Base-by-base conservation (phyloP, 2,888 invertebrate species). In the Eupelmus urozonus region DNA sequence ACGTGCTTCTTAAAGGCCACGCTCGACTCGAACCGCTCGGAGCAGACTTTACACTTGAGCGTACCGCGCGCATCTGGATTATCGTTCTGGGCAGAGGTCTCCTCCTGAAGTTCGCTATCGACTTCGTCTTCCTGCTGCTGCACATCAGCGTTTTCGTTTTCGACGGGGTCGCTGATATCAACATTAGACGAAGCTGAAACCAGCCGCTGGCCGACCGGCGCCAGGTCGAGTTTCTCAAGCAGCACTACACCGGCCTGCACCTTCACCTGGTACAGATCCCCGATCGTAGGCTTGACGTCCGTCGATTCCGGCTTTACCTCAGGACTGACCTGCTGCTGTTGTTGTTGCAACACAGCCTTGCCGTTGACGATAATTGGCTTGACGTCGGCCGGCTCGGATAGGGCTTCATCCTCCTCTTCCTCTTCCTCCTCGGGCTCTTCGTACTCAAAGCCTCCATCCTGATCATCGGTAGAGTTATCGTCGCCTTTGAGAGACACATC, bases 1-100 rank as follows among this genome's bases (percentile, higher is more conserved):
- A 90, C 88, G 82, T 89, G 89, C 42, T 88, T 89, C 13, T 85
- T 80, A 57, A 88, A 90, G 0, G 86, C 84, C 9, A 87, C 82
- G 13, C 82, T 80, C 0, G 88, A 85, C 23, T 82, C 82, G 66
- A 89, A 89, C 2, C 83, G 87, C 65, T 88, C 88, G 0, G 87
- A 85, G 74, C 89, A 89, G 0, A 81, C 82, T 70, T 87, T 88
- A 69, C 89, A 89, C 65, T 86, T 89, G 2, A 89, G 59, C 0
- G 49, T 27, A 4, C 55, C 72, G 9, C 42, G 3, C 0, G 11
- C 59, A 23, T 18, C 55, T 34, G 51, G 34, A 2, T 66, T 53
- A 13, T 63, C 55, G 2, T 59, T 73, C 34, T 49, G 45, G 27
- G 1, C 13, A 27, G n/a, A n/a, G n/a, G 51, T 55, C 4, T 70